Evolutionary conservation across 2,797 vertebrate species (phyloP).

Genomic region (Danio albolineatus): DNA sequence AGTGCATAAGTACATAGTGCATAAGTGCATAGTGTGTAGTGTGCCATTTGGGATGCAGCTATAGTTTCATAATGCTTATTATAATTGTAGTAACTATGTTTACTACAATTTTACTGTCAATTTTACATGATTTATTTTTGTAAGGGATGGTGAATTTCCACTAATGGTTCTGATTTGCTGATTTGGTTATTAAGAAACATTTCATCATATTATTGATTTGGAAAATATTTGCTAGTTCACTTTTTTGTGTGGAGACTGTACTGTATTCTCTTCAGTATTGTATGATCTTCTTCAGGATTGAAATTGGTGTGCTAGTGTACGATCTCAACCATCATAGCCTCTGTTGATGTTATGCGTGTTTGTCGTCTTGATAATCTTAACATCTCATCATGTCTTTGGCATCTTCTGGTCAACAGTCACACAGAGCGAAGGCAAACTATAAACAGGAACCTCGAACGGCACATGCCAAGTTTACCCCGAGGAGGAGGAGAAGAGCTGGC

Average conservation of each 20-base stretch:
- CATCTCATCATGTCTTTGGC: neutral
- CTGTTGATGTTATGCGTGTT: neutral
- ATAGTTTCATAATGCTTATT: too few relatives aligned
- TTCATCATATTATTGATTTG: neutral
- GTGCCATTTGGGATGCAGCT: too few relatives aligned
- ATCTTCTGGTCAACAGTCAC: slow-evolving; percentile 77
- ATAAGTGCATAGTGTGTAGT: too few relatives aligned
- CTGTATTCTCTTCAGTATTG: too few relatives aligned
- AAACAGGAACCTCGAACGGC: slow-evolving; percentile 74
- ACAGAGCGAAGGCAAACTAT: slow-evolving; percentile 86
- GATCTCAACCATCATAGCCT: too few relatives aligned
- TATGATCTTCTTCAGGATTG: too few relatives aligned
- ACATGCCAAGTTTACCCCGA: slow-evolving; percentile 89
- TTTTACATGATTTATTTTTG: too few relatives aligned
- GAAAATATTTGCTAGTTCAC: neutral
- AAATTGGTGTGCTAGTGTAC: too few relatives aligned
- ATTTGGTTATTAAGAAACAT: neutral
- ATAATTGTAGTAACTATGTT: too few relatives aligned
- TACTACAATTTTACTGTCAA: too few relatives aligned
- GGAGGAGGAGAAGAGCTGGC: slow-evolving; percentile 83
- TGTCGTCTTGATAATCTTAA: neutral
- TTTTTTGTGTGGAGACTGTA: neutral
- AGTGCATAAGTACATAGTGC: too few relatives aligned
- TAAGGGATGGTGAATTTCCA: too few relatives aligned
- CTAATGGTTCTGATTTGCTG: neutral